Evolutionary conservation across 2,113 vertebrate species (phyloP).

Genomic region (Lipophrys pholis): DNA sequence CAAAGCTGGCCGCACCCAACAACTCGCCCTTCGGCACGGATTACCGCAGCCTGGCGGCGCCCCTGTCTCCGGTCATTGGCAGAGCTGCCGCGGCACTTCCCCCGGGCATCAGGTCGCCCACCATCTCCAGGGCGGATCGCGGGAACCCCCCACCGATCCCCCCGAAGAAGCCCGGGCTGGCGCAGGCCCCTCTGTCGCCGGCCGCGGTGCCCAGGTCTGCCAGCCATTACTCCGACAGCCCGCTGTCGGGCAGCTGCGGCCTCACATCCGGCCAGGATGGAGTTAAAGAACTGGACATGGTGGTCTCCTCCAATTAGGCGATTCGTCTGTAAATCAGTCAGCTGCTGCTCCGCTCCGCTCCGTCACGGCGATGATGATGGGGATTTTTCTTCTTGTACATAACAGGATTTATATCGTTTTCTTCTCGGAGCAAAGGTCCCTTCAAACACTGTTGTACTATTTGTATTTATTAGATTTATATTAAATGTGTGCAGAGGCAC

Average conservation of each 20-base stretch:
- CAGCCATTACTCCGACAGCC: conserved; percentile 81
- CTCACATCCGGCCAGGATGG: conserved; percentile 84
- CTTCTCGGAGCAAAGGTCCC: conserved; percentile 33
- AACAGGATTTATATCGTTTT: conserved; percentile 25
- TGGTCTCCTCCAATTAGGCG: conserved; percentile 88
- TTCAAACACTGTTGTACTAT: conserved; percentile 56
- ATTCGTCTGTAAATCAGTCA: background rate
- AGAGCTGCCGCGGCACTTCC: conserved; percentile 84
- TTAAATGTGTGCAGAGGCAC: background rate
- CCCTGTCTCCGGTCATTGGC: conserved; percentile 72
- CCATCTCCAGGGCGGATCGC: conserved; percentile 90
- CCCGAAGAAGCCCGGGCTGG: conserved; percentile 93
- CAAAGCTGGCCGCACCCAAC: conserved; percentile 82
- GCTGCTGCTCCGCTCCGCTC: conserved; percentile 42
- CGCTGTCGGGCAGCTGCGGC: conserved; percentile 83
- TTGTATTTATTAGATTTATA: conserved; percentile 66
- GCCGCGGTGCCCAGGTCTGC: conserved; percentile 79
- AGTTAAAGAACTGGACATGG: conserved; percentile 91
- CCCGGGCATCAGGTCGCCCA: conserved; percentile 91
- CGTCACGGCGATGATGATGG: background rate
- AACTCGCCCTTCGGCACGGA: conserved; percentile 96
- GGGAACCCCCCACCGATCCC: conserved; percentile 96
- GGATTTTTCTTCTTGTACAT: conserved; percentile 18
- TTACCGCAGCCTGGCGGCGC: conserved; percentile 88
- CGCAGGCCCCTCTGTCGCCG: conserved; percentile 88